These are phyloP conservation scores for Halesus radiatus DNA, from an alignment of 1,140 invertebrate species.

Conservation along the genomic window DNA sequence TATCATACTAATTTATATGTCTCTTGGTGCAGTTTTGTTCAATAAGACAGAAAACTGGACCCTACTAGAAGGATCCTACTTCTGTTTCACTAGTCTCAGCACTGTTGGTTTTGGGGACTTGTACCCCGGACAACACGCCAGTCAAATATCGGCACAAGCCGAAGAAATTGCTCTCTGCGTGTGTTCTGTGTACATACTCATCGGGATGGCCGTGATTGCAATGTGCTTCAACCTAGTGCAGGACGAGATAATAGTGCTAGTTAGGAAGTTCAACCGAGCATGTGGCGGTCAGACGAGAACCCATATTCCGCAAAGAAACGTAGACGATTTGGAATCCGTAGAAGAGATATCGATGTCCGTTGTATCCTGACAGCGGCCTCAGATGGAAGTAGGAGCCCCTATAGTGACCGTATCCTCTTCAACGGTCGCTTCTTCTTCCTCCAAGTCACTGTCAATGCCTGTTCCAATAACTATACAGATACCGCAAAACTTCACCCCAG, in stretches of 20 bases:
- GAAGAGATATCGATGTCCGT: slow-evolving; percentile 74
- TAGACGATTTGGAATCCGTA: slow-evolving; percentile 65
- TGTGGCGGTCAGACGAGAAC: slow-evolving; percentile 61
- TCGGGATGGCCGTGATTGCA: slow-evolving; percentile 94
- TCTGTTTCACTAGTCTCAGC: slow-evolving; percentile 93
- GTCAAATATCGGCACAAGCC: slow-evolving; percentile 75
- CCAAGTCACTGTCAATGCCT: slow-evolving; percentile 61
- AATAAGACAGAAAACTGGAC: slow-evolving; percentile 91
- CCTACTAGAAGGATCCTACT: slow-evolving; percentile 92
- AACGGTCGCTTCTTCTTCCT: slow-evolving; percentile 59
- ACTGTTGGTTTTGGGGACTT: slow-evolving; percentile 93
- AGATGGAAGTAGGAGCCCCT: slow-evolving; percentile 63
- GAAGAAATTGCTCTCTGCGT: slow-evolving; percentile 85
- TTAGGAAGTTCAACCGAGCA: slow-evolving; percentile 71
- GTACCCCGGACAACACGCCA: slow-evolving; percentile 79
- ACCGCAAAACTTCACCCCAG: slow-evolving; percentile 64
- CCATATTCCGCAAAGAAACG: slow-evolving; percentile 64
- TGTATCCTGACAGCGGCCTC: slow-evolving; percentile 77
- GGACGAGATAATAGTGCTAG: slow-evolving; percentile 85
- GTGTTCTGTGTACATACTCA: slow-evolving; percentile 89
- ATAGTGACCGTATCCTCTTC: slow-evolving; percentile 55
- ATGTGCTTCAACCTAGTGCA: slow-evolving; percentile 98
- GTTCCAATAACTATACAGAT: slow-evolving; percentile 67
- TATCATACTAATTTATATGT: slow-evolving; percentile 91
- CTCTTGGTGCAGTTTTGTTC: slow-evolving; percentile 92